Conservation (phyloP, 2,797 vertebrate genomes). For the Lagocephalus sceleratus region DNA sequence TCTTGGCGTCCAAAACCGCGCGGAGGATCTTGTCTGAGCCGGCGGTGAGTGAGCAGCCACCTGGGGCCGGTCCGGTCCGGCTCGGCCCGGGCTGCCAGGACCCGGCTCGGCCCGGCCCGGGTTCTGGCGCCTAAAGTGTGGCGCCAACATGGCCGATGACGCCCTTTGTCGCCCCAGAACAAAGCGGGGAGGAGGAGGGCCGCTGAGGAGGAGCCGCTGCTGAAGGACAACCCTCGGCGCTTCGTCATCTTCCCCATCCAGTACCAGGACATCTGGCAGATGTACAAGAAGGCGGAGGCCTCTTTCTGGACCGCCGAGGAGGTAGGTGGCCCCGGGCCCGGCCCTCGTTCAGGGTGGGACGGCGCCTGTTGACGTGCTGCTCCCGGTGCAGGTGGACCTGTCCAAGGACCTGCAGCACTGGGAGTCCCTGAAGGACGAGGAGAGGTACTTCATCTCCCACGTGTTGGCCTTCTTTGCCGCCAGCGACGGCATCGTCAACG, state of each 20-base stretch:
- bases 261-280: constrained; percentile 97
- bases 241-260: constrained; percentile 95
- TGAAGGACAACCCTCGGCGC: constrained; percentile 87
- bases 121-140: constrained; percentile 25
- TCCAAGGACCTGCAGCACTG: constrained; percentile 93
- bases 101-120: background rate
- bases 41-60: constrained; percentile 56
- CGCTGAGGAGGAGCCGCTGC: constrained; percentile 83
- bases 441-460: constrained; percentile 90
- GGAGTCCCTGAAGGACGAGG: constrained; percentile 88
- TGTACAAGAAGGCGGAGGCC: constrained; percentile 98
- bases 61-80: background rate
- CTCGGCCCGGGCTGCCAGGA: background rate
- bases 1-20: constrained; percentile 84
- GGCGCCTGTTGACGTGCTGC: background rate
- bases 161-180: constrained; percentile 21
- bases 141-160: constrained; percentile 14
- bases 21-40: constrained; percentile 81
- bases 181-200: constrained; percentile 29
- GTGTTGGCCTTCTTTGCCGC: constrained; percentile 95
- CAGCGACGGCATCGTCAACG: constrained; percentile 95
- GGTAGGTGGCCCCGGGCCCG: constrained; percentile 60
- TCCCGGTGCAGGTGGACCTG: constrained; percentile 85
- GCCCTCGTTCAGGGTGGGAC: no score
- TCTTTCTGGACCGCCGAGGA: constrained; percentile 98